Evolutionary conservation across 2,113 vertebrate genomes (phyloP), one percentile per base, ranked within the genome.

Genomic region (Isichthys henryi): DNA sequence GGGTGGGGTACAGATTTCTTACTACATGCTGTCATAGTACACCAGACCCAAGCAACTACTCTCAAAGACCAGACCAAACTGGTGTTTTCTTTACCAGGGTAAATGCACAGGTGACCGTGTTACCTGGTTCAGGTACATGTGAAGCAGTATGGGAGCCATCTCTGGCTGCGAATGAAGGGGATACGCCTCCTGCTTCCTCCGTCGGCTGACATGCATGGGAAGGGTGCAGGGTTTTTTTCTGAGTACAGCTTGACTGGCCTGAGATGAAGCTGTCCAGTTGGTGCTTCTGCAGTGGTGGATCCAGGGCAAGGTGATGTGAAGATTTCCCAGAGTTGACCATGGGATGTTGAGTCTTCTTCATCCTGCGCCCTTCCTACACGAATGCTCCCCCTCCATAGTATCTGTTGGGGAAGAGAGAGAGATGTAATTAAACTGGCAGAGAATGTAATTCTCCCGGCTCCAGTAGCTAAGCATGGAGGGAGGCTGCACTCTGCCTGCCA

Each of bases 21-120:
- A 27, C 27, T 17, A 27, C 58, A n/a, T 11, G 48, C 5, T 48
- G 23, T 45, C 11, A 27, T 35, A 77, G 31, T 77, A 49, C 88
- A 77, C 11, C 88, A 88, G 88, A 88, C 88, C 66, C 46, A 88
- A 35, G 66, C 88, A 88, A 7, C 48, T 35, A n/a, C 23, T 80
- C n/a, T 88, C 88, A 19, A 48, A 62, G n/a, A 15, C 66, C 62
- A 35, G 31, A 74, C 11, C 66, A 74, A 31, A 31, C 27, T 13
- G n/a, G 31, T 74, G 31, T 77, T 39, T 39, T 77, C 13, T 39
- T 11, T 77, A 17, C 15, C 11, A 35, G 3, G 0, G 2, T 77
- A 35, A 39, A 66, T 39, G 35, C n/a, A n/a, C n/a, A n/a, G n/a
- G 6, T 2, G 70, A 77, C 70, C 15, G 4, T 77, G 13, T 77